Conservation (phyloP, 1,140 invertebrate genomes). For the Thaumetopoea pityocampa region DNA sequence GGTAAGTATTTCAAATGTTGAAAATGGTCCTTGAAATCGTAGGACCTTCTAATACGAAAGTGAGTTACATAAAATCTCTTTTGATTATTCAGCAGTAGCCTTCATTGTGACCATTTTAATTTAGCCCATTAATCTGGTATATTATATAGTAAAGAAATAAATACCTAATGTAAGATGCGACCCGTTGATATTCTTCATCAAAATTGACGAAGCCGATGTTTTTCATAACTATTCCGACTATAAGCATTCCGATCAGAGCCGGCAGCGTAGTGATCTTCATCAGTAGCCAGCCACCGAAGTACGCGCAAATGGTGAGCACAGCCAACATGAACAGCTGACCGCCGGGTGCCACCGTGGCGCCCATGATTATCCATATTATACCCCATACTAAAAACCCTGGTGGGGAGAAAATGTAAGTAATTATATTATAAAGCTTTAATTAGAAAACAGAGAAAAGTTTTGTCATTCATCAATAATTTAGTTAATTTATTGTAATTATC, state of each 20-base stretch:
- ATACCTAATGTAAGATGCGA: constrained; percentile 82
- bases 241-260: constrained; percentile 90
- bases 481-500: too few species aligned
- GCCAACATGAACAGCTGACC: constrained; percentile 89
- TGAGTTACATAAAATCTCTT: too few species aligned
- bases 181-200: constrained; percentile 77
- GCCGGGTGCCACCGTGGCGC: constrained; percentile 84
- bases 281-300: constrained; percentile 88
- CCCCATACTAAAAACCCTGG: constrained; percentile 85
- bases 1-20: too few species aligned
- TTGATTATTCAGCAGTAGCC: too few species aligned
- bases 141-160: not conserved
- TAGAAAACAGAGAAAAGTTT: too few species aligned
- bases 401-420: constrained; percentile 12
- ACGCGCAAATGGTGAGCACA: constrained; percentile 83
- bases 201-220: constrained; percentile 87
- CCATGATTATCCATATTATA: constrained; percentile 83
- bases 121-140: too few species aligned
- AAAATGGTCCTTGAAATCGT: too few species aligned
- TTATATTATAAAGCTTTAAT: too few species aligned
- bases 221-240: constrained; percentile 87
- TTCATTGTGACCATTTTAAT: too few species aligned
- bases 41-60: too few species aligned
- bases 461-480: too few species aligned
- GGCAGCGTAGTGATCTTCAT: constrained; percentile 87